Evolutionary conservation across 2,113 vertebrate genomes (phyloP).

Genomic region (Ctenodactylus gundi): DNA sequence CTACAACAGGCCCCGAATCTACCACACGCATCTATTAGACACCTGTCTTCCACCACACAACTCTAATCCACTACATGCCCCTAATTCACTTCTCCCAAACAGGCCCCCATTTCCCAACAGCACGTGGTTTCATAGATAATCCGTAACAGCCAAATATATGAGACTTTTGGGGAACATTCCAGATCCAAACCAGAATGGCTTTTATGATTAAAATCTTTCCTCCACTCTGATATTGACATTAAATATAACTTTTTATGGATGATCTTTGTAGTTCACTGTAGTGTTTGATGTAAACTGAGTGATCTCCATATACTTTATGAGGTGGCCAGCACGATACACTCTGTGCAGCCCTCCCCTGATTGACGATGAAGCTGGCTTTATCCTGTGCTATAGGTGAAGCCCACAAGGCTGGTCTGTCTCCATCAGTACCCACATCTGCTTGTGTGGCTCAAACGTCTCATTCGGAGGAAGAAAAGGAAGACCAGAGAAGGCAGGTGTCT

Average conservation of each 20-base stretch:
- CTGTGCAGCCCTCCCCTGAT: background rate
- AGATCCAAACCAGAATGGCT: too few species aligned
- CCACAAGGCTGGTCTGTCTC: rapidly evolving
- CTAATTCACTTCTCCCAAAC: too few species aligned
- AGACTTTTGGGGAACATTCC: too few species aligned
- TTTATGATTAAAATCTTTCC: background rate
- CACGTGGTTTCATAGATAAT: too few species aligned
- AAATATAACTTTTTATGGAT: background rate
- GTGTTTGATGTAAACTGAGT: background rate
- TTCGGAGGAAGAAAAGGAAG: background rate
- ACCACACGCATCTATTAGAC: too few species aligned
- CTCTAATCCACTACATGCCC: too few species aligned
- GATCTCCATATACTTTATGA: background rate
- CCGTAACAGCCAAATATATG: too few species aligned
- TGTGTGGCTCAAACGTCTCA: background rate
- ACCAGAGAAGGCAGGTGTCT: background rate
- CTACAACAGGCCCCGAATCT: too few species aligned
- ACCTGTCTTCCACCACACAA: too few species aligned
- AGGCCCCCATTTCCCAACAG: too few species aligned
- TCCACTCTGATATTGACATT: background rate
- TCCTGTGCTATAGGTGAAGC: rapidly evolving
- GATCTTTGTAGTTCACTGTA: background rate
- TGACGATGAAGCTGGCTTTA: rapidly evolving
- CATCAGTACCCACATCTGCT: background rate
- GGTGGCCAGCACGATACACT: too few species aligned